phyloP scores from a whole-genome alignment of 2,888 invertebrate species.

The Orthosia gothica region DNA sequence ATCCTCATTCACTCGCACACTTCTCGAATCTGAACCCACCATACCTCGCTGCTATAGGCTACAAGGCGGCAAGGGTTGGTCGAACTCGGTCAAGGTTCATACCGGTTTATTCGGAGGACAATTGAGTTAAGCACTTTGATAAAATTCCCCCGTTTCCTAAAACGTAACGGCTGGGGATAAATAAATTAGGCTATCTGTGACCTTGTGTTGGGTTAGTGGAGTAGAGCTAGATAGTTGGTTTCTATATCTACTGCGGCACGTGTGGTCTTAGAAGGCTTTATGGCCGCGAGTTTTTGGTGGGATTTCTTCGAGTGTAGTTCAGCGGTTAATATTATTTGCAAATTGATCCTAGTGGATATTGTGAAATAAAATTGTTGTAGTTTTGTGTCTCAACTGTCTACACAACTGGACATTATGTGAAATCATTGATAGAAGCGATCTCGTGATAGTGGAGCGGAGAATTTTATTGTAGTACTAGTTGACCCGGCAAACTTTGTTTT shows the following conservation, averaged over 20 bases:
- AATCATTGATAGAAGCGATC: no score
- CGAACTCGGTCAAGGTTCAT: constrained; percentile 61
- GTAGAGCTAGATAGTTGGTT: constrained; percentile 1
- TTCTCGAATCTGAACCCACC: constrained; percentile 47
- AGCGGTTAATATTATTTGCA: no score
- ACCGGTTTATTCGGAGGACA: constrained; percentile 50
- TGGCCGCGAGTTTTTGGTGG: neutral
- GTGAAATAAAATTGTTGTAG: no score
- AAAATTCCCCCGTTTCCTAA: constrained; percentile 46
- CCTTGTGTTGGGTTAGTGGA: constrained; percentile 14
- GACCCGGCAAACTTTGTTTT: no score
- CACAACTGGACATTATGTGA: no score
- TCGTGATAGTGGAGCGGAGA: no score
- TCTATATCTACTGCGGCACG: neutral
- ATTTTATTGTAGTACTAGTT: no score
- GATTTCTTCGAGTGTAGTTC: no score
- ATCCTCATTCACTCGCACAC: constrained; percentile 17
- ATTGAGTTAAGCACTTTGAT: constrained; percentile 56
- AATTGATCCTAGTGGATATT: no score
- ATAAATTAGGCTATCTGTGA: constrained; percentile 45
- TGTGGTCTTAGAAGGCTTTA: neutral
- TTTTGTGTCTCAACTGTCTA: no score
- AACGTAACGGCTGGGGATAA: constrained; percentile 40
- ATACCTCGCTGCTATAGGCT: constrained; percentile 14
- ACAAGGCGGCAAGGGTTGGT: constrained; percentile 48